Base-by-base conservation (phyloP, 2,797 vertebrate species). In the Selene dorsalis region DNA sequence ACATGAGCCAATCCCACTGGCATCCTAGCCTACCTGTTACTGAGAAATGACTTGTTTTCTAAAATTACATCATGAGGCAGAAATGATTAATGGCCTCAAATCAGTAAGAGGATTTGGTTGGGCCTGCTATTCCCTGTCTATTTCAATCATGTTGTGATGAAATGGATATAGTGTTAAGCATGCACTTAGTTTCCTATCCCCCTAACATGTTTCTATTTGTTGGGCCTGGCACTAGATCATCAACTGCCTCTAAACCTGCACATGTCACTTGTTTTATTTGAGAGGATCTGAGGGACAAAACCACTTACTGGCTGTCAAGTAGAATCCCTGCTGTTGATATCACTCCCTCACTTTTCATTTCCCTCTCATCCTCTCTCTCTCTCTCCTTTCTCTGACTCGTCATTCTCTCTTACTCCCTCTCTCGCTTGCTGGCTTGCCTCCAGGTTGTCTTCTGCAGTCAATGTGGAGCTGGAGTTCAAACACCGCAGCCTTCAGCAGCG, bases 371-470 rank as follows among this genome's bases (percentile, higher is more conserved):
- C 68, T 64, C 30, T 77, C 60, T 59, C 2, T 67, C 48, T 62
- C 30, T 69, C 63, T 75, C 81, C 9, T 20, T 47, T 43, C 14
- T 62, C 80, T 57, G 22, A 52, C 75, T 63, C 82, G 22, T 61
- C 79, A n/a, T 79, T 81, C 83, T 76, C 47, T 57, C 73, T 62
- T 43, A 48, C 65, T 79, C 84, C 43, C 73, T 69, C 69, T 55
- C 73, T 58, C 89, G 60, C 75, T 87, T 64, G 12, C 86, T 94
- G 93, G 93, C 92, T 60, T 65, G 39, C 84, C 80, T 94, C 93
- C 93, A 94, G 90, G 66, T 87, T 88, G 88, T 89, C 91, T 93
- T 82, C 92, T 92, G 94, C 93, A 93, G 91, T 93, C 86, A 82
- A 79, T 13, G 69, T 80, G 77, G 76, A 76, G 83, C 85, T 84